Conservation (phyloP, 2,888 invertebrate species). For the Ecliptopera silaceata region DNA sequence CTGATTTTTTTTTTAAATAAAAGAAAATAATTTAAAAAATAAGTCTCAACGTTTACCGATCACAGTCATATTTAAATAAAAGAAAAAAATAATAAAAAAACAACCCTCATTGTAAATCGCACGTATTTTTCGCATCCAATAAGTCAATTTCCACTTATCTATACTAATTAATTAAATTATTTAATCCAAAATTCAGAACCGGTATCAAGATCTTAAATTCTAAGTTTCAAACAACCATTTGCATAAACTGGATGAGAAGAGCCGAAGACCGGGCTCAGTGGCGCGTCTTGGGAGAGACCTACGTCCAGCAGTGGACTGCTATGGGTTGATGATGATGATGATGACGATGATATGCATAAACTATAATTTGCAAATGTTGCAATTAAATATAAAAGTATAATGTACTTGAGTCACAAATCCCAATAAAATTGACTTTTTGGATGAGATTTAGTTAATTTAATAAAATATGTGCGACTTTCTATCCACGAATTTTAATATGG, state of each 20-base stretch:
- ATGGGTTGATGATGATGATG: too few species aligned
- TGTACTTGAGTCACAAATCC: slow-evolving; percentile 1
- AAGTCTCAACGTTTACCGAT: slow-evolving; percentile 46
- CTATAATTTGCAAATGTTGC: slow-evolving; percentile 24
- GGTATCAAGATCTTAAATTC: too few species aligned
- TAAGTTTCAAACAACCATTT: too few species aligned
- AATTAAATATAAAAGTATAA: slow-evolving; percentile 11
- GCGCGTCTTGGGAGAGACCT: too few species aligned
- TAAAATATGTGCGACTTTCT: slow-evolving; percentile 18
- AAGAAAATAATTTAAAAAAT: slow-evolving; percentile 40
- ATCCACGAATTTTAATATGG: slow-evolving; percentile 50
- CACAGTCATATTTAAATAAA: slow-evolving; percentile 45
- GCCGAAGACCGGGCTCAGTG: too few species aligned
- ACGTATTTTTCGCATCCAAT: slow-evolving; percentile 19
- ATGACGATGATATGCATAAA: too few species aligned
- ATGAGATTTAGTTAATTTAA: neutral
- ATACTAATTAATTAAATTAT: slow-evolving; percentile 18
- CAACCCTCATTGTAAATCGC: slow-evolving; percentile 44
- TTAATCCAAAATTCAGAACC: too few species aligned
- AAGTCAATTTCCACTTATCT: slow-evolving; percentile 13
- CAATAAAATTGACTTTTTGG: slow-evolving; percentile 5
- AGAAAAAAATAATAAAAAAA: slow-evolving; percentile 45
- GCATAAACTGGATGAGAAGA: too few species aligned
- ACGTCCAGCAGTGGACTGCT: too few species aligned
- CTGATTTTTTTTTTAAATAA: slow-evolving; percentile 59